Percentiles rank a stretch among this genome's conserved stretches.
Conservation (phyloP, 2,113 vertebrate genomes). For the Tragelaphus imberbis region DNA sequence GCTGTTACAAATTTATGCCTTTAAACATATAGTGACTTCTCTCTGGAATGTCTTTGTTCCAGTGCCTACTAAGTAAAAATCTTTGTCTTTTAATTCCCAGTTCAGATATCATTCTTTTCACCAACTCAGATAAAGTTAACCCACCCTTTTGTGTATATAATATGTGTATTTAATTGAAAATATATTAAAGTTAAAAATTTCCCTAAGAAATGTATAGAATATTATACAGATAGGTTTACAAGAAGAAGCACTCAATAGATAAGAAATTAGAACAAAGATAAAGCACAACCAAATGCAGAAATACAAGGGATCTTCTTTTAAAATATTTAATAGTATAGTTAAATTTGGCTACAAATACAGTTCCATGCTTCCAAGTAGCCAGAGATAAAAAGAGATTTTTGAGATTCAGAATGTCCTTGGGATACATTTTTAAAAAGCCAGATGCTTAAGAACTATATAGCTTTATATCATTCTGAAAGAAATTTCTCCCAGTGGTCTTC, state of each 20-base stretch:
- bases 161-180: background rate
- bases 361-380: background rate
- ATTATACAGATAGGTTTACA: background rate
- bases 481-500: background rate
- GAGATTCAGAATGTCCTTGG: background rate
- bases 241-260: background rate
- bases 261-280: conserved; percentile 1
- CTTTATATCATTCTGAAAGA: background rate
- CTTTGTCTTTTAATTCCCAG: background rate
- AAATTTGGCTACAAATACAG: background rate
- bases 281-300: background rate
- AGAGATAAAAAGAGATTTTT: background rate
- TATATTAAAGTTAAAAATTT: background rate
- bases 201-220: background rate
- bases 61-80: background rate
- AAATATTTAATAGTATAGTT: background rate
- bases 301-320: background rate
- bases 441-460: background rate
- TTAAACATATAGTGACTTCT: background rate
- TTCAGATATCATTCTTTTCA: background rate
- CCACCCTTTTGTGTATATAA: background rate
- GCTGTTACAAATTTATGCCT: background rate
- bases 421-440: background rate
- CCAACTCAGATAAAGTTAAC: background rate
- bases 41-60: background rate